Evolutionary conservation across 1,140 invertebrate genomes (phyloP), one percentile per base, ranked within the genome.

Genomic region (Pseudomyrmex cubaensis): DNA sequence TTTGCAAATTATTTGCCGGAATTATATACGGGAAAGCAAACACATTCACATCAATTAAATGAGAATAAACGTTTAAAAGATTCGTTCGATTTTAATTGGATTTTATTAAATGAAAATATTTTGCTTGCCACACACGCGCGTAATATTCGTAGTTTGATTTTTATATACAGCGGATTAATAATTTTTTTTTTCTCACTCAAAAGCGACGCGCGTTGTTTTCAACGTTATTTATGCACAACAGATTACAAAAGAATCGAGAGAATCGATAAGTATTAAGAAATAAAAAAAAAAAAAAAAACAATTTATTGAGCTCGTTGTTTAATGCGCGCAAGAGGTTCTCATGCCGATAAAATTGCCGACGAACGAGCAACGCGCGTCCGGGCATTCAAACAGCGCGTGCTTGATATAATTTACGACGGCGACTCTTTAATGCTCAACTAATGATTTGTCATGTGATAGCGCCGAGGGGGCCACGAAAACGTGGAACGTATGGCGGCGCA

Each of bases 401-500:
- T 72, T 80, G 35, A 35, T 35, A 35, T 59, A 59, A 70, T 80
- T 72, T 69, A 72, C 57, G 12, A 59, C 20, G 5, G 10, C 54
- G 66, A 12, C 72, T 25, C 22, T 20, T 35, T 80, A 80, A 80
- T 72, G 48, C 72, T 72, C 54, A 44, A 61, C 76, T 80, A 80
- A 80, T 54, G 67, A 80, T 80, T 80, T 80, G 76, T 80, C 66
- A 80, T 72, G 5, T 17, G 76, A 80, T 72, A 72, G 76, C 35
- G 5, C 35, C 35, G 35, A 48, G 66, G 56, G 35, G 35, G 35
- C 25, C n/a, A 59, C 54, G 76, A 80, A 70, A 70, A 80, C 76
- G 76, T 70, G 44, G 20, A 80, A 80, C 66, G 76, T 80, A 80
- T 80, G 76, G 76, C 76, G 76, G 66, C 20, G 76, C 76, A 80